A percentile compares a stretch with the other conserved stretches of the same genome.
These are phyloP conservation scores for Caenorhabditis tropicalis DNA, from an alignment of 1,140 invertebrate genomes.

Conservation along the genomic window DNA sequence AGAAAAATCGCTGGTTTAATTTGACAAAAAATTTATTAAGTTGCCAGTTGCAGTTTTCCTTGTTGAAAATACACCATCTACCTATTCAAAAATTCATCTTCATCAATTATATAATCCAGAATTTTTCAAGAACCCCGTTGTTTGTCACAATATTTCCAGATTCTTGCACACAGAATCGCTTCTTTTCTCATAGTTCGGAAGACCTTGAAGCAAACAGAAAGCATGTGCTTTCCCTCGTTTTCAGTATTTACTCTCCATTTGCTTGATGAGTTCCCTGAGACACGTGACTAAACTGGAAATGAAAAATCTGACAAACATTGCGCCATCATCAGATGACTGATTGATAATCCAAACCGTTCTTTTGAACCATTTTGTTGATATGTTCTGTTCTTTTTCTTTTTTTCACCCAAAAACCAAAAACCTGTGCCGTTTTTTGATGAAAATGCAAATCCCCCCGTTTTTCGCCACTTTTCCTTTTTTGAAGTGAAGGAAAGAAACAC, in stretches of 20 bases:
- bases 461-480: neutral
- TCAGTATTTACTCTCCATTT: constrained; percentile 30
- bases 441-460: neutral
- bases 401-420: neutral
- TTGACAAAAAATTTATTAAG: too few species aligned
- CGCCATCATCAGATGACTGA: too few species aligned
- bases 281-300: neutral
- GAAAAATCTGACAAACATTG: neutral
- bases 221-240: neutral
- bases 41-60: too few species aligned
- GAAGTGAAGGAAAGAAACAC: neutral
- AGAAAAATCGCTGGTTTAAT: too few species aligned
- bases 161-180: too few species aligned
- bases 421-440: neutral
- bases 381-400: too few species aligned
- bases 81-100: too few species aligned
- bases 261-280: neutral
- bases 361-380: too few species aligned
- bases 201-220: neutral
- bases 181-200: neutral
- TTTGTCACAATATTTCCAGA: neutral
- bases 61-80: too few species aligned
- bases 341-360: too few species aligned
- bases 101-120: too few species aligned
- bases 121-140: too few species aligned